Conservation (phyloP, 2,888 invertebrate species). For the Argyra leucocephala region DNA sequence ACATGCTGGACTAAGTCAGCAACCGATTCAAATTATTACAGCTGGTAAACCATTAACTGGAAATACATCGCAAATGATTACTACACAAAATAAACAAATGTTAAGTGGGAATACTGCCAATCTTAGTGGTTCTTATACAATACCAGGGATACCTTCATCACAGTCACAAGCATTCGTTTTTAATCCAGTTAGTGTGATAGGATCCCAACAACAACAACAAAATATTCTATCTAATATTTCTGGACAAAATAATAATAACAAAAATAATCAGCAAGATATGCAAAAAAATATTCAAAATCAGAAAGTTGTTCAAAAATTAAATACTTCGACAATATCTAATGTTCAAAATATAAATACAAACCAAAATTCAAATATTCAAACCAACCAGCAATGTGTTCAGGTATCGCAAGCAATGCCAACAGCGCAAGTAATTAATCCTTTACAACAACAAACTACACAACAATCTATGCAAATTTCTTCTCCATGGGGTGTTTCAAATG, state of each 20-base stretch:
- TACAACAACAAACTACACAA: slow-evolving; percentile 54
- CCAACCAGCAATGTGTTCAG: slow-evolving; percentile 61
- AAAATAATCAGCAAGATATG: slow-evolving; percentile 28
- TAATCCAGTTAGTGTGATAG: slow-evolving; percentile 49
- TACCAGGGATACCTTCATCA: slow-evolving; percentile 66
- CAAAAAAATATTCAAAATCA: slow-evolving; percentile 42
- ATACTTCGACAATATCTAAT: slow-evolving; percentile 37
- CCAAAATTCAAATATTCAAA: slow-evolving; percentile 42
- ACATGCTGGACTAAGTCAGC: slow-evolving; percentile 43
- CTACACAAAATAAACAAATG: slow-evolving; percentile 62
- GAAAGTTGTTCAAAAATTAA: slow-evolving; percentile 50
- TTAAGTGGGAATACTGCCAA: slow-evolving; percentile 40
- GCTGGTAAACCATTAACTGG: slow-evolving; percentile 77
- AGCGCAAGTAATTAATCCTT: slow-evolving; percentile 62
- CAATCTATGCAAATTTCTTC: slow-evolving; percentile 68
- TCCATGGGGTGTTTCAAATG: slow-evolving; percentile 62
- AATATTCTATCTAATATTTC: slow-evolving; percentile 40
- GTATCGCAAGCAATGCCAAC: slow-evolving; percentile 63
- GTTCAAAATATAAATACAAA: slow-evolving; percentile 37
- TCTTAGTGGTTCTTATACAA: slow-evolving; percentile 56
- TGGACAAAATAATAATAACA: slow-evolving; percentile 30
- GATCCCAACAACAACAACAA: slow-evolving; percentile 42
- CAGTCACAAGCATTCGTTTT: slow-evolving; percentile 70
- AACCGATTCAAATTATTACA: slow-evolving; percentile 60
- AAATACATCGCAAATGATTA: slow-evolving; percentile 74